Evolutionary conservation across 2,113 vertebrate species (phyloP), one percentile per base, ranked within the genome.

Genomic region (Zosterops hypoxanthus): DNA sequence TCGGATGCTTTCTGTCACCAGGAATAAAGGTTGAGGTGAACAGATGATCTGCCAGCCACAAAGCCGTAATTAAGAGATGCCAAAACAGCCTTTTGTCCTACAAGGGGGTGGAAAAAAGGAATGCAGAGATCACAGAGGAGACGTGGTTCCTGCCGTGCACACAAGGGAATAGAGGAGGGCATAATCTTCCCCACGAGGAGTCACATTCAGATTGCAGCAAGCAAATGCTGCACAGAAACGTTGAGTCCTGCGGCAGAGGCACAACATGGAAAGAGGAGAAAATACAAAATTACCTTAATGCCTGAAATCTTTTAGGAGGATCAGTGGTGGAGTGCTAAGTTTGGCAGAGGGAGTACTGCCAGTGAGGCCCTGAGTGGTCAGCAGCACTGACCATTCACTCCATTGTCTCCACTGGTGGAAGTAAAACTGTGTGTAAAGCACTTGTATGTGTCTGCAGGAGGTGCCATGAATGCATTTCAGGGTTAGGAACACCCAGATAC

Each of bases 21-120:
- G 50, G 26, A 90, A 77, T 75, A 70, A 69, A 86, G 71, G 60
- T 13, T 63, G 92, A 89, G 84, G 78, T 68, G 93, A 89, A 59
- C 34, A 20, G 77, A 79, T 80, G 66, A 86, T 22, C 90, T 92
- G 81, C 70, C 78, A 64, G 41, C 11, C 6, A 68, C 66, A 60
- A 59, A 83, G 41, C 55, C 9, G 0, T 81, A 31, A 95, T 82
- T 89, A 93, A 69, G 90, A 92, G 79, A 61, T 75, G 87, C 71
- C 79, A 80, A 90, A 83, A n/a, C 71, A 68, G 83, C 41, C 83
- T 92, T 95, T 91, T 82, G 39, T 82, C 71, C 56, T 60, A 12
- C 31, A 4, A 42, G 6, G 46, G 31, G 36, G 14, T 21, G 14
- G 12, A 8, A 12, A 47, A 53, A 50, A n/a, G 34, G 46, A 53